Evolutionary conservation across 2,113 vertebrate genomes (phyloP), one percentile per base, ranked within the genome.

Genomic region (Hippocampus guttulatus): DNA sequence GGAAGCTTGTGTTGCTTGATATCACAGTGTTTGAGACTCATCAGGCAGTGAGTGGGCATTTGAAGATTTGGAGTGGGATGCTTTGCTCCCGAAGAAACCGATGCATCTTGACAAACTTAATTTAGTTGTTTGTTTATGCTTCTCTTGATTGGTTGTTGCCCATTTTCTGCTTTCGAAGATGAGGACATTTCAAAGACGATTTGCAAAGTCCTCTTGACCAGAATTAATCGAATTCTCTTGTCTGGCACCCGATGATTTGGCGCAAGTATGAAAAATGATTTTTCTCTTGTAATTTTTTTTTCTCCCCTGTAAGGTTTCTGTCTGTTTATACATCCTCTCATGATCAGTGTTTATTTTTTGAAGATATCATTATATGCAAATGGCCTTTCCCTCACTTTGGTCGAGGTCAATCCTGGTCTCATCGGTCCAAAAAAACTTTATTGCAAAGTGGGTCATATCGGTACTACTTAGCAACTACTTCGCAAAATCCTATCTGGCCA

Each of bases 151-250:
- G 30, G 62, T 75, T 71, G 27, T 10, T 16, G 41, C 51, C 54
- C 11, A 47, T 21, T 5, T 69, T 67, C 61, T 27, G 55, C 40
- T 75, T 75, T 38, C 51, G 62, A 73, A 45, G 72, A 52, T 4
- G 12, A 63, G 18, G 18, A 38, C 27, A 64, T 67, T 63, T 68
- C 43, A 23, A 68, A 20, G 15, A 67, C 14, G 6, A 69, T 5
- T 73, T 64, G 20, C 64, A 58, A 70, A 61, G 9, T 54, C 52
- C 12, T 47, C 33, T 62, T 5, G 38, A 71, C 69, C 23, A 57
- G 67, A 75, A 74, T 79, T 8, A 40, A 9, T 45, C 5, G n/a
- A 74, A 74, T 62, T 51, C 16, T 62, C 8, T 60, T 78, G 45
- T 27, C 21, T 33, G 27, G 64, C 27, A 23, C 40, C 14, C 5